phyloP scores from a whole-genome alignment of 2,888 invertebrate species.

The Nemoura dubitans region DNA sequence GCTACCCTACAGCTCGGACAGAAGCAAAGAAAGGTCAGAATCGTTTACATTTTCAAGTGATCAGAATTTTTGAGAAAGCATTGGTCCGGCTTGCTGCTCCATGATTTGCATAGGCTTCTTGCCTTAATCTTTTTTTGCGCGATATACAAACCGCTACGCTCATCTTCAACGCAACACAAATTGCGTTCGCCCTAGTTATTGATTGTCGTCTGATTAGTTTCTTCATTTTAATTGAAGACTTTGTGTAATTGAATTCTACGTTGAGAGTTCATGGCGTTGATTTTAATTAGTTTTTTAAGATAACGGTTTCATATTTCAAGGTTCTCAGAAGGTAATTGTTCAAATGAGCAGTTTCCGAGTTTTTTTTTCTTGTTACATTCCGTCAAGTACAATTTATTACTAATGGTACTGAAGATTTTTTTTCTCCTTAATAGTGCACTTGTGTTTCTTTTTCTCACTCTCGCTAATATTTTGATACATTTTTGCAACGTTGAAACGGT shows the following conservation, averaged over 20 bases:
- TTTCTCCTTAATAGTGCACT: background rate
- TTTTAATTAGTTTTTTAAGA: background rate
- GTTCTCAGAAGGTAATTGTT: background rate
- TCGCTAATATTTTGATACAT: background rate
- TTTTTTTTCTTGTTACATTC: background rate
- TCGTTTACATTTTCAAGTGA: no score
- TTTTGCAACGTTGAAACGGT: no score
- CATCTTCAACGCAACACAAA: no score
- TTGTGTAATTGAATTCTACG: background rate
- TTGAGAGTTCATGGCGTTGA: background rate
- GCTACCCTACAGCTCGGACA: no score
- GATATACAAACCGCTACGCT: no score
- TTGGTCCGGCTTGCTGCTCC: no score
- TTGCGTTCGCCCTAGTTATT: no score
- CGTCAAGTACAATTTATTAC: background rate
- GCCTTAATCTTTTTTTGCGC: no score
- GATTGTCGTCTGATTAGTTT: background rate
- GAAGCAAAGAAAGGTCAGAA: no score
- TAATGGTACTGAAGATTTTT: background rate
- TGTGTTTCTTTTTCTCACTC: background rate
- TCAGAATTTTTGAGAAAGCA: no score
- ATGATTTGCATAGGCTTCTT: no score
- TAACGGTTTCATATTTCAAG: background rate
- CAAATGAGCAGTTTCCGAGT: background rate
- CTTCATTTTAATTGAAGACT: background rate